Percentiles rank a stretch among this genome's conserved stretches.
Conservation (phyloP, 1,140 invertebrate species). For the Drosophila melanica region DNA sequence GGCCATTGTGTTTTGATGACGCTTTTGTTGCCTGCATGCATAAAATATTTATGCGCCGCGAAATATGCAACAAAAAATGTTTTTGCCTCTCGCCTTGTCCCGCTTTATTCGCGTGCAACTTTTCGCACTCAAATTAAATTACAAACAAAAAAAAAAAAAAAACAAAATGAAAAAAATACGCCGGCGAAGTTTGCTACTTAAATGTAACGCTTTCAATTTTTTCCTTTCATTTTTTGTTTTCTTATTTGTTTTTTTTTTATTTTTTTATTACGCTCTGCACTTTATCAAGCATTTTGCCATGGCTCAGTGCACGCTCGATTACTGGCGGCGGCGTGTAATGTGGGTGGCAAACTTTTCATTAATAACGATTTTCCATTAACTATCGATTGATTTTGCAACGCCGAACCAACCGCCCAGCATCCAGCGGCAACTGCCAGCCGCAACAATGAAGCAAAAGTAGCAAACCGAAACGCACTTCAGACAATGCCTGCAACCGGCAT, state of each 20-base stretch:
- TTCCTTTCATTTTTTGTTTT: constrained; percentile 16
- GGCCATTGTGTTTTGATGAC: constrained; percentile 67
- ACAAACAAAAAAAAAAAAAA: constrained; percentile 43
- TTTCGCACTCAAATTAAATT: constrained; percentile 81
- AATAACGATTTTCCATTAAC: constrained; percentile 84
- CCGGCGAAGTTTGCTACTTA: constrained; percentile 73
- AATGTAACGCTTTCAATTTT: constrained; percentile 69
- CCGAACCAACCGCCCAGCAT: constrained; percentile 52
- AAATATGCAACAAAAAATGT: constrained; percentile 74
- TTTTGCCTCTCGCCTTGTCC: constrained; percentile 24
- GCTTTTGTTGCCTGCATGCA: constrained; percentile 76
- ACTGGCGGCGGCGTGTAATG: constrained; percentile 24
- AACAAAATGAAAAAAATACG: constrained; percentile 27
- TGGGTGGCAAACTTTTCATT: constrained; percentile 79
- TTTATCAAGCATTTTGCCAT: constrained; percentile 78
- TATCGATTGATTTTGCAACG: constrained; percentile 83
- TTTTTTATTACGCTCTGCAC: constrained; percentile 70
- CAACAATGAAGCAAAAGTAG: constrained; percentile 63
- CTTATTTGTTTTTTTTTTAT: too few relatives aligned
- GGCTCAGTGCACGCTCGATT: constrained; percentile 76
- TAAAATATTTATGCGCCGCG: constrained; percentile 78
- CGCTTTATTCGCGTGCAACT: constrained; percentile 73
- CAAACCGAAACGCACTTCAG: constrained; percentile 77
- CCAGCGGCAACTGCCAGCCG: constrained; percentile 34
- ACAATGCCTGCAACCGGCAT: constrained; percentile 74